A percentile compares a stretch with the other conserved stretches of the same genome.
phyloP scores from a whole-genome alignment of 2,113 vertebrate genomes.

The Neodon shergylaensis region DNA sequence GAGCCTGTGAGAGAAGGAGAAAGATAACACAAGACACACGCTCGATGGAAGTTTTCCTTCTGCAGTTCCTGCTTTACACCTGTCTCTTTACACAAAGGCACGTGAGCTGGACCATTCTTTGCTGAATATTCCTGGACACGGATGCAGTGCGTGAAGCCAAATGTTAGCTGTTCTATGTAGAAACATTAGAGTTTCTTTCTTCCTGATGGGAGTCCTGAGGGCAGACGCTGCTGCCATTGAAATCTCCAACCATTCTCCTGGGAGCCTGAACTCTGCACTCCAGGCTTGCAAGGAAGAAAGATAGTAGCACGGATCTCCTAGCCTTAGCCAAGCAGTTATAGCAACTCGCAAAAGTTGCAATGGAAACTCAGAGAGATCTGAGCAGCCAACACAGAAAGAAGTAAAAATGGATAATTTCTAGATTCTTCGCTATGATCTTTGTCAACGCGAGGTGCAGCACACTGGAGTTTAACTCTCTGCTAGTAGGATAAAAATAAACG shows the following conservation, averaged over 20 bases:
- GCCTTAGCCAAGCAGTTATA: not conserved
- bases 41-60: not conserved
- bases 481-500: slow-evolving; percentile 69
- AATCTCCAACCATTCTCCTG: not conserved
- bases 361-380: slow-evolving; percentile 22
- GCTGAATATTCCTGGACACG: slow-evolving; percentile 10
- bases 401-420: slow-evolving; percentile 58
- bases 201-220: not conserved
- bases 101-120: slow-evolving; percentile 8
- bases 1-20: not conserved
- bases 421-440: slow-evolving; percentile 61
- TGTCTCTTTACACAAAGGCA: not conserved
- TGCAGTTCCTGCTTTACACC: not conserved
- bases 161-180: not conserved
- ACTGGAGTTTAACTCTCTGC: slow-evolving; percentile 33
- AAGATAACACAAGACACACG: not conserved
- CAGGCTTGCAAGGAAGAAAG: not conserved
- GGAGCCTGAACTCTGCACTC: not conserved
- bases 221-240: not conserved
- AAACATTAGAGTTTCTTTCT: not conserved
- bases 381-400: slow-evolving; percentile 38
- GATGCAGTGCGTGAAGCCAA: slow-evolving; percentile 28
- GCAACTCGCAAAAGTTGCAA: slow-evolving; percentile 23
- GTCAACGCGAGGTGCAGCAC: not conserved
- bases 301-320: not conserved